Conservation (phyloP, 2,888 invertebrate species). For the Ceramica pisi region DNA sequence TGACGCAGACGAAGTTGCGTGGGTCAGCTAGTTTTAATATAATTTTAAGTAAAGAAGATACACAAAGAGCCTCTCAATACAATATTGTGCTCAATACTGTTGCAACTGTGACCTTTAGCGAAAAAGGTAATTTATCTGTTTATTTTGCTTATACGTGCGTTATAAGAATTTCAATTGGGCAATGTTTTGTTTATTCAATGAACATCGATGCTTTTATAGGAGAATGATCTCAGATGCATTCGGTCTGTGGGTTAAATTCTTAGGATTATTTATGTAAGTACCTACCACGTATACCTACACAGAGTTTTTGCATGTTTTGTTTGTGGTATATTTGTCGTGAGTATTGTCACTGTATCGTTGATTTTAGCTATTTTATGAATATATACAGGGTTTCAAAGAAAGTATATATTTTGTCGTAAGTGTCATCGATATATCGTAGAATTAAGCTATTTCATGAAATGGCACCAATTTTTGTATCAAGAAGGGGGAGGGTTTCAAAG, state of each 20-base stretch:
- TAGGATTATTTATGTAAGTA: constrained; percentile 1
- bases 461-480: too few relatives aligned
- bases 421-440: too few relatives aligned
- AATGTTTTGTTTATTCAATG: constrained; percentile 47
- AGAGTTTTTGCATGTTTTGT: not conserved
- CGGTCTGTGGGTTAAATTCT: not conserved
- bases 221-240: constrained; percentile 29
- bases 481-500: too few relatives aligned
- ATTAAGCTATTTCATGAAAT: too few relatives aligned
- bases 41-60: not conserved
- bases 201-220: constrained; percentile 11
- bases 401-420: too few relatives aligned
- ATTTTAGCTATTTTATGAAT: too few relatives aligned
- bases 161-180: constrained; percentile 43
- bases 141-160: constrained; percentile 41
- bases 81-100: constrained; percentile 30
- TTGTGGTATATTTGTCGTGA: too few relatives aligned
- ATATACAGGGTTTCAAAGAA: too few relatives aligned
- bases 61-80: constrained; percentile 2
- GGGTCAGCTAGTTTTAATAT: too few relatives aligned
- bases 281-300: too few relatives aligned
- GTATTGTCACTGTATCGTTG: too few relatives aligned
- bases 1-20: too few relatives aligned
- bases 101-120: constrained; percentile 50
- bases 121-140: constrained; percentile 55